phyloP scores from a whole-genome alignment of 2,113 vertebrate genomes.

The Seriola aureovittata region DNA sequence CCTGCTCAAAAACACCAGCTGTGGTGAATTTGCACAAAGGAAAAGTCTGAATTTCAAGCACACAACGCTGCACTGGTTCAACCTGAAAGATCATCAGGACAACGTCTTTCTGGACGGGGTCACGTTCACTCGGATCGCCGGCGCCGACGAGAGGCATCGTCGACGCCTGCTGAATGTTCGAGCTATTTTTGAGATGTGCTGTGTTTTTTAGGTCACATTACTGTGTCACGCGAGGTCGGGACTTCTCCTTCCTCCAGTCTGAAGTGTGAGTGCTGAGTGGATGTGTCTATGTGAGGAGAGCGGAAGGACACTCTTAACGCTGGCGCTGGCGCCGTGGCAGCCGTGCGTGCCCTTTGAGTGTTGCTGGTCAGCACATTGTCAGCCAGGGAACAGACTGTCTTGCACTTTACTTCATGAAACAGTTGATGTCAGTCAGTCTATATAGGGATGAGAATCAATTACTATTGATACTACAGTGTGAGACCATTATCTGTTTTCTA shows the following conservation, averaged over 20 bases:
- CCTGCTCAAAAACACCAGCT: slow-evolving; percentile 35
- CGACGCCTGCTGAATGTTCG: background rate
- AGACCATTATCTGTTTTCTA: background rate
- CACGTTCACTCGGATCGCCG: background rate
- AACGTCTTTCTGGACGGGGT: background rate
- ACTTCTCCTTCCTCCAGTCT: slow-evolving; percentile 55
- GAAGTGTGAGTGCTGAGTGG: slow-evolving; percentile 37
- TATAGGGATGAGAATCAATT: slow-evolving; percentile 10
- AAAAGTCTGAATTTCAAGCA: background rate
- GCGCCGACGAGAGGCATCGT: background rate
- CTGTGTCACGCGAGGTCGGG: slow-evolving; percentile 36
- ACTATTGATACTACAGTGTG: background rate
- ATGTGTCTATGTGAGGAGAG: slow-evolving; percentile 17
- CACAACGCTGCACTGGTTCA: background rate
- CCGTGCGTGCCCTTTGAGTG: slow-evolving; percentile 5
- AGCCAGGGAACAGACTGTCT: slow-evolving; percentile 15
- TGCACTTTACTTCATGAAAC: slow-evolving; percentile 28
- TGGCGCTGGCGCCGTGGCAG: slow-evolving; percentile 37
- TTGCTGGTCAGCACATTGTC: slow-evolving; percentile 53
- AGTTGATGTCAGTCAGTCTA: background rate
- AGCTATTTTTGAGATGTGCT: slow-evolving; percentile 36
- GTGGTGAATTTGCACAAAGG: background rate
- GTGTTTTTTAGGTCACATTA: slow-evolving; percentile 39
- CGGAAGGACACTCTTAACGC: slow-evolving; percentile 47
- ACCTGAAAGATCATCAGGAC: background rate